phyloP scores from a whole-genome alignment of 2,888 invertebrate genomes.

The Conistra vaccinii region DNA sequence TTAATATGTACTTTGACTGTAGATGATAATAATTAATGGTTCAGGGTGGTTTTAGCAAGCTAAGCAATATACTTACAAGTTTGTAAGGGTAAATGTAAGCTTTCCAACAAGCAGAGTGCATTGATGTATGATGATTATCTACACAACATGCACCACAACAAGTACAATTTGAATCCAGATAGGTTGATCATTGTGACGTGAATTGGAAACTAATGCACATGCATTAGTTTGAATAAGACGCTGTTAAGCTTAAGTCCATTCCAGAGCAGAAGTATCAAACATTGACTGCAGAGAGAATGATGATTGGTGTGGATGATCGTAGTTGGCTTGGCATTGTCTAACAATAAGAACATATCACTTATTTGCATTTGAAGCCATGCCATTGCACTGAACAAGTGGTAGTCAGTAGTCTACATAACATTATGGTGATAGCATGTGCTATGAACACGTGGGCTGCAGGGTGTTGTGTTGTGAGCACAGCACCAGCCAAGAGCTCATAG shows the following conservation, averaged over 20 bases:
- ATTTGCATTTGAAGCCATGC: conserved; percentile 33
- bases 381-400: conserved; percentile 41
- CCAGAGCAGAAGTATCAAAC: not conserved
- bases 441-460: too few species aligned
- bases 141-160: conserved; percentile 23
- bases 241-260: conserved; percentile 16
- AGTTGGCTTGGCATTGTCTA: conserved; percentile 29
- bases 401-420: conserved; percentile 32
- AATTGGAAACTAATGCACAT: not conserved
- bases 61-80: conserved; percentile 54
- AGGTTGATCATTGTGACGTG: conserved; percentile 5
- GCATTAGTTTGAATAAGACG: not conserved
- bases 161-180: conserved; percentile 15
- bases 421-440: conserved; percentile 13
- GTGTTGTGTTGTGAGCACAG: conserved; percentile 32
- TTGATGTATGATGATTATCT: not conserved
- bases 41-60: conserved; percentile 66
- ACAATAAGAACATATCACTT: conserved; percentile 42
- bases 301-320: not conserved
- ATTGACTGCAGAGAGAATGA: not conserved
- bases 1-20: conserved; percentile 67
- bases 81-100: conserved; percentile 31
- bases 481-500: conserved; percentile 69
- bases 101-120: not conserved
- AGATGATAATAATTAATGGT: conserved; percentile 63